Conservation (phyloP, 2,797 vertebrate species). For the Paramormyrops hopkinsi region DNA sequence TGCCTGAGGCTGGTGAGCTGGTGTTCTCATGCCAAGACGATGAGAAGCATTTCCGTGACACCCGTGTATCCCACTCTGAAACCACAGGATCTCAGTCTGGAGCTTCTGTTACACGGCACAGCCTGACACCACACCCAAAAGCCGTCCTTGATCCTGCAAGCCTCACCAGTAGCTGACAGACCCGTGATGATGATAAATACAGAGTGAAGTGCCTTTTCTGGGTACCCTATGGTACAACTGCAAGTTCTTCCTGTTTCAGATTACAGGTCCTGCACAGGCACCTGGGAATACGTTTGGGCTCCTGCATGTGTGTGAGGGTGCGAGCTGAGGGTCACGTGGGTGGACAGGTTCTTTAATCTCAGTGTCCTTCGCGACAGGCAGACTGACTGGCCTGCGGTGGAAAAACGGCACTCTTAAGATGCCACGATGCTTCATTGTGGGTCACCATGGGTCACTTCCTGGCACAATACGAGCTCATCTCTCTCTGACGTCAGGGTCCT, state of each 20-base stretch:
- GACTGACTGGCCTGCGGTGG: background rate
- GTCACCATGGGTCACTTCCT: background rate
- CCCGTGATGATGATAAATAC: background rate
- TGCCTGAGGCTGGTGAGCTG: background rate
- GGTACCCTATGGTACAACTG: background rate
- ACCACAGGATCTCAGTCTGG: background rate
- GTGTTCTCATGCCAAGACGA: background rate
- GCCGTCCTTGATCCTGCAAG: background rate
- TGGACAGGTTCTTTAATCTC: background rate
- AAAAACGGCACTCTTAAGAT: background rate
- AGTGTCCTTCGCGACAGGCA: background rate
- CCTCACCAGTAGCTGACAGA: background rate
- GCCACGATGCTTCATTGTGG: background rate
- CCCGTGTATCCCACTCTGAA: background rate
- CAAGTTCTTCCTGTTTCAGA: background rate
- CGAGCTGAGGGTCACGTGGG: background rate
- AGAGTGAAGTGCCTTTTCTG: background rate
- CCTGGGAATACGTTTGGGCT: background rate
- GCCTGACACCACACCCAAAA: background rate
- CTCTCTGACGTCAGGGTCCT: conserved; percentile 23
- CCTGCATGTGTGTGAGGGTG: background rate
- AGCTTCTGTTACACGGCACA: background rate
- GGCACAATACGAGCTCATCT: background rate
- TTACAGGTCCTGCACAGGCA: background rate
- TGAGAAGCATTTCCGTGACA: background rate